Evolutionary conservation across 1,140 invertebrate species (phyloP).

Genomic region (Neocloeon triangulifer): DNA sequence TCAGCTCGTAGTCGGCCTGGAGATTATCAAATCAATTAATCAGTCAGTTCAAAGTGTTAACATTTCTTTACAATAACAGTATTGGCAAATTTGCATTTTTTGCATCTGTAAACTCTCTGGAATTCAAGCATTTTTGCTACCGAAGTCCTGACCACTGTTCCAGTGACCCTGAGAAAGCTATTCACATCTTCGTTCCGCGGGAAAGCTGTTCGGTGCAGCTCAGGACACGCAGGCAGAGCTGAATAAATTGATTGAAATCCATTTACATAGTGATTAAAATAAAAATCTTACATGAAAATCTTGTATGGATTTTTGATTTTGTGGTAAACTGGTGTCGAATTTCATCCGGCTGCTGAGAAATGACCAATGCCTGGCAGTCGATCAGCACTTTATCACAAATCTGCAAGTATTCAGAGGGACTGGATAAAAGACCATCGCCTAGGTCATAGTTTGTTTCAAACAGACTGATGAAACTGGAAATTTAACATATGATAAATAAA

Average conservation of each 20-base stretch:
- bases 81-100: slow-evolving; percentile 49
- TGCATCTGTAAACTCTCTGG: slow-evolving; percentile 46
- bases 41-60: too few species aligned
- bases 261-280: background rate
- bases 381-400: slow-evolving; percentile 35
- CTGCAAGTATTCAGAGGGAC: slow-evolving; percentile 28
- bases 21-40: too few species aligned
- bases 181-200: slow-evolving; percentile 40
- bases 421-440: slow-evolving; percentile 27
- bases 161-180: slow-evolving; percentile 35
- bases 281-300: slow-evolving; percentile 19
- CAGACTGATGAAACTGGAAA: slow-evolving; percentile 35
- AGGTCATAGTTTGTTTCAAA: slow-evolving; percentile 29
- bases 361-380: slow-evolving; percentile 30
- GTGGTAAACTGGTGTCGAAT: slow-evolving; percentile 18
- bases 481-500: too few species aligned
- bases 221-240: slow-evolving; percentile 29
- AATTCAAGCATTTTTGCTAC: slow-evolving; percentile 54
- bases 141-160: slow-evolving; percentile 51
- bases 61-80: too few species aligned
- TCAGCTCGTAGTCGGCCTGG: slow-evolving; percentile 35
- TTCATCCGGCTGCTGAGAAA: slow-evolving; percentile 12
- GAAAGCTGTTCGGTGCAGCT: slow-evolving; percentile 29
- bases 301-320: slow-evolving; percentile 41
- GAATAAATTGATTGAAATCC: background rate